Percentiles rank a stretch among this genome's conserved stretches.
Evolutionary conservation across 2,888 invertebrate species (phyloP).

Genomic region (Seira musarum): DNA sequence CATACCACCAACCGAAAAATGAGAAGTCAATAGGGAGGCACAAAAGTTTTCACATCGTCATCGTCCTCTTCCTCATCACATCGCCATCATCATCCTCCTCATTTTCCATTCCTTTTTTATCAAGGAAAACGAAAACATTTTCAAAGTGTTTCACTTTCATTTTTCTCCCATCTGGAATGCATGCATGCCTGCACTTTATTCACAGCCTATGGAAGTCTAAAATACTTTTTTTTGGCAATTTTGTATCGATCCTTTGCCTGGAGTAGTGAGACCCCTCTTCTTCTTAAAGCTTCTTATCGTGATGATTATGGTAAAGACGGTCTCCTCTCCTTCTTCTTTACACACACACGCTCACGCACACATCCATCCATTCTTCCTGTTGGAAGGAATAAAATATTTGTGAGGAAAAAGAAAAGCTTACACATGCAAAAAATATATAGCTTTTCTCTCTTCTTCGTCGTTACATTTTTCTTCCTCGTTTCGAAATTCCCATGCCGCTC

Average conservation of each 20-base stretch:
- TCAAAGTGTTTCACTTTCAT: not conserved
- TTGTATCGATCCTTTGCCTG: conserved; percentile 47
- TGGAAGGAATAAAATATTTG: too few relatives aligned
- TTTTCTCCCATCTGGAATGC: not conserved
- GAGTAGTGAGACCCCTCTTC: not conserved
- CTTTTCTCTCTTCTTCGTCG: not conserved
- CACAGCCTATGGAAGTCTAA: not conserved
- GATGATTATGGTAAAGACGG: not conserved
- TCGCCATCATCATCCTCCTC: not conserved
- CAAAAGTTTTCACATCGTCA: too few relatives aligned
- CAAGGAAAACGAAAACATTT: not conserved
- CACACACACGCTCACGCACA: not conserved
- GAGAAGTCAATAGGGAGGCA: too few relatives aligned
- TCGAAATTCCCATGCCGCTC: conserved; percentile 29
- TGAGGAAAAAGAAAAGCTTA: conserved; percentile 24
- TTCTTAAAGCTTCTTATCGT: not conserved
- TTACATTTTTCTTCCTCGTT: conserved; percentile 33
- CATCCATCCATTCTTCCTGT: too few relatives aligned
- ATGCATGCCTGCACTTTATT: not conserved
- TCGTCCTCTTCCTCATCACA: not conserved
- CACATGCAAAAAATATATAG: conserved; percentile 41
- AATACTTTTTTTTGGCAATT: conserved; percentile 37
- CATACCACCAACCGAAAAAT: too few relatives aligned
- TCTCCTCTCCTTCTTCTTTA: not conserved
- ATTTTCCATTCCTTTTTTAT: not conserved